Base-by-base conservation (phyloP, 2,888 invertebrate genomes). In the Pantelozetes paolii region DNA sequence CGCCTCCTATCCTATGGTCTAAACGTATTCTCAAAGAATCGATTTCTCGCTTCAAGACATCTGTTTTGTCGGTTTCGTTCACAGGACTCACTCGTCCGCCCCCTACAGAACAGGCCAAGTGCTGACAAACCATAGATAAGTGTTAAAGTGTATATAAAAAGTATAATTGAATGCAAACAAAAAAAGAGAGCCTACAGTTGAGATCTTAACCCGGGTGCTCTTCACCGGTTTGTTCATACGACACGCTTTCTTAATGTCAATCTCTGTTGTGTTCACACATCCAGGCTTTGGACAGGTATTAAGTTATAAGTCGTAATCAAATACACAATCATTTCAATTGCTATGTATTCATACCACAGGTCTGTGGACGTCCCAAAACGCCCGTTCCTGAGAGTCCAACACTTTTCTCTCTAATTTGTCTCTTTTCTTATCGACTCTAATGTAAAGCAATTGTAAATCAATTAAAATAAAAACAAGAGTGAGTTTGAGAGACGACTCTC, bases 341-440 rank as follows among this genome's bases (percentile, higher is more conserved):
- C 71, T 8, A 23, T 32, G 13, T 1, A 72, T 26, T 54, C 85
- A 85, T 82, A 94, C 93, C 89, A 97, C 95, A 13, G 99, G 99
- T 80, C 99, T 86, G 83, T 99, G 98, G 0, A 99, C 96, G 84
- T 99, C 99, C 99, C 99, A 99, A 83, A 99, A 99, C 0, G 99
- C 99, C 79, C 98, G 84, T 83, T 99, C 99, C 83, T 99, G 99
- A 80, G 96, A 97, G 83, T 99, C 99, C 75, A 99, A 84, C 13
- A 99, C 96, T 83, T 99, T 99, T 64, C 99, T 86, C 82, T 99
- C 99, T 78, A 98, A 83, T 81, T 99, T 97, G 82, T 99, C 98
- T 36, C 99, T 87, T 82, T 98, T 99, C 83, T 99, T 99, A 83
- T 99, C 99, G 69, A 99, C 98, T 86, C 85, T 86, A 79, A 32